phyloP scores from a whole-genome alignment of 2,797 vertebrate species.

The Denticeps clupeoides region DNA sequence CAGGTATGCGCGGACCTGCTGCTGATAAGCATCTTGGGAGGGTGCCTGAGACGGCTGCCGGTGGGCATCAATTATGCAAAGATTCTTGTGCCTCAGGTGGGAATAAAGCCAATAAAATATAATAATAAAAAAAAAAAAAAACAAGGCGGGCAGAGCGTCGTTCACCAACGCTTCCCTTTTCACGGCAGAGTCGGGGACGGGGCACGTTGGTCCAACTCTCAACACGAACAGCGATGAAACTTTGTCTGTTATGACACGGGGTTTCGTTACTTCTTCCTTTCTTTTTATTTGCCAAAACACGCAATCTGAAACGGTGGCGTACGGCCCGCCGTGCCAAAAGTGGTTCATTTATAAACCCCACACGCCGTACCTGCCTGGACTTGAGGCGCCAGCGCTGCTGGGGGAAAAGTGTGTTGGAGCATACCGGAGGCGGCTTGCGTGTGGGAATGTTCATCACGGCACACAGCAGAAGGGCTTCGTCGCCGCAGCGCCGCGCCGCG shows the following conservation, averaged over 20 bases:
- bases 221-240: conserved; percentile 32
- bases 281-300: no score
- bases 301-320: conserved; percentile 27
- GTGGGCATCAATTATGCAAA: conserved; percentile 37
- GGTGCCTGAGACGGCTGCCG: conserved; percentile 36
- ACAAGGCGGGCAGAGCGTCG: not conserved
- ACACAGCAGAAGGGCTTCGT: no score
- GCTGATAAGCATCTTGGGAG: conserved; percentile 42
- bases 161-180: not conserved
- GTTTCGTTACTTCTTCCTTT: conserved; percentile 29
- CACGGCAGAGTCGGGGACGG: not conserved
- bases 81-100: conserved; percentile 38
- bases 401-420: conserved; percentile 44
- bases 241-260: conserved; percentile 32
- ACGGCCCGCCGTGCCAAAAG: conserved; percentile 31
- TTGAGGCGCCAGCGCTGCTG: conserved; percentile 47
- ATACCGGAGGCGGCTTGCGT: conserved; percentile 39
- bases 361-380: conserved; percentile 52
- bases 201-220: conserved; percentile 14
- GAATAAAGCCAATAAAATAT: conserved; percentile 27
- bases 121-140: conserved; percentile 11
- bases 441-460: no score
- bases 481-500: no score
- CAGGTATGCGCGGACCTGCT: conserved; percentile 37
- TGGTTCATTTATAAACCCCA: conserved; percentile 56